Evolutionary conservation across 1,140 invertebrate species (phyloP), one percentile per base, ranked within the genome.

Genomic region (Polypedilum vanderplanki): DNA sequence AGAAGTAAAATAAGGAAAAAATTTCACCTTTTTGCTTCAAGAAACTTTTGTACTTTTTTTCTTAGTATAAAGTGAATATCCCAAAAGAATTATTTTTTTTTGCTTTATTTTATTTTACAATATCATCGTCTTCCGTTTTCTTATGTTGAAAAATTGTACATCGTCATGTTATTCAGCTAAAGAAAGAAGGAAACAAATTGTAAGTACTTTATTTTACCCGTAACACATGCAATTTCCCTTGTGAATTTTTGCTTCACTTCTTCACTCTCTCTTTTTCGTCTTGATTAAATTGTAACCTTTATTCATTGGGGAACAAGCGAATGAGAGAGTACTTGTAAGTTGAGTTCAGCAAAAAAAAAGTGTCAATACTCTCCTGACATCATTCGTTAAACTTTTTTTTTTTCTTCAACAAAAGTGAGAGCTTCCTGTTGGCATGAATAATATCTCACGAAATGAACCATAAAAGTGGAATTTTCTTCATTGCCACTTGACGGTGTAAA

Each of bases 141-240:
- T 10, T 10, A 41, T 46, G 41, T 3, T 46, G 41, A 46, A 46
- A 46, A 46, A 46, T 46, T 15, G 41, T 46, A 46, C 1, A 46
- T 1, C 41, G 41, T 46, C 41, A 46, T 46, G 41, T 15, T 3
- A 15, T 46, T 3, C 41, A 8, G 41, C 15, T 41, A 10, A 7
- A 41, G 10, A 15, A 7, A 46, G 41, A 46, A 41, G 41, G 7
- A 46, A 46, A 46, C 41, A 46, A 46, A 46, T 46, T 46, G 41
- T 46, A 46, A 46, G 41, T 46, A 15, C 41, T 46, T 46, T 46
- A 46, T 46, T 2, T 8, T 46, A 46, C 41, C 41, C 41, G 41
- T 46, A 46, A 46, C 41, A 46, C 41, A 46, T 46, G 41, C 41
- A 46, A 46, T 46, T 46, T 46, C 41, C 41, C 41, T 15, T 46